phyloP scores from a whole-genome alignment of 2,888 invertebrate species.

The Euphydryas editha region DNA sequence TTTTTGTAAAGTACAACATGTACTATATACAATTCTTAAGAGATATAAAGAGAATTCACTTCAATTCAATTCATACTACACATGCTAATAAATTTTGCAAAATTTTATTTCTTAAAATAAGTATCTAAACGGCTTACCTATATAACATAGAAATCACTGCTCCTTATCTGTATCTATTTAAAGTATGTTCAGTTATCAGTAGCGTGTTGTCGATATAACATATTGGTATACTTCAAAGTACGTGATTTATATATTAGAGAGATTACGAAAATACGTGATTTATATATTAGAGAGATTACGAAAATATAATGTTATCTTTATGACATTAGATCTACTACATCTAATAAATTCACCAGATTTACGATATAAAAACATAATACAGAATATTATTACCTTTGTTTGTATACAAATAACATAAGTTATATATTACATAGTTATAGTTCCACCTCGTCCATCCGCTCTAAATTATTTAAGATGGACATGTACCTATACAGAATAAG shows the following conservation, averaged over 20 bases:
- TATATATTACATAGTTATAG: too few relatives aligned
- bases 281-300: constrained; percentile 20
- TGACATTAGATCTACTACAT: constrained; percentile 10
- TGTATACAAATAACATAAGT: neutral
- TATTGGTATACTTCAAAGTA: constrained; percentile 18
- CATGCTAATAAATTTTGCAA: too few relatives aligned
- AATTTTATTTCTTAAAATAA: too few relatives aligned
- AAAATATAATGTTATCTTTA: constrained; percentile 11
- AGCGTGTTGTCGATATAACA: constrained; percentile 10
- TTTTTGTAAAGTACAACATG: too few relatives aligned
- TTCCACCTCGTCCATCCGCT: too few relatives aligned
- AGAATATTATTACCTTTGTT: constrained; percentile 5
- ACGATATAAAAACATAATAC: neutral
- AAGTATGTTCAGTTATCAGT: constrained; percentile 21
- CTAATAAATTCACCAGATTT: constrained; percentile 11
- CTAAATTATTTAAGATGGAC: too few relatives aligned
- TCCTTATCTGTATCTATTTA: constrained; percentile 21
- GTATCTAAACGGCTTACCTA: neutral
- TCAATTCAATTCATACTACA: too few relatives aligned
- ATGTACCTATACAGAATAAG: too few relatives aligned
- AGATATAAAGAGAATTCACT: too few relatives aligned
- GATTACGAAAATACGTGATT: constrained; percentile 18
- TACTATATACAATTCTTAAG: too few relatives aligned
- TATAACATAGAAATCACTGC: constrained; percentile 16
- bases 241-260: constrained; percentile 25